phyloP scores from a whole-genome alignment of 2,797 vertebrate genomes.

The Chromobotia macracanthus region DNA sequence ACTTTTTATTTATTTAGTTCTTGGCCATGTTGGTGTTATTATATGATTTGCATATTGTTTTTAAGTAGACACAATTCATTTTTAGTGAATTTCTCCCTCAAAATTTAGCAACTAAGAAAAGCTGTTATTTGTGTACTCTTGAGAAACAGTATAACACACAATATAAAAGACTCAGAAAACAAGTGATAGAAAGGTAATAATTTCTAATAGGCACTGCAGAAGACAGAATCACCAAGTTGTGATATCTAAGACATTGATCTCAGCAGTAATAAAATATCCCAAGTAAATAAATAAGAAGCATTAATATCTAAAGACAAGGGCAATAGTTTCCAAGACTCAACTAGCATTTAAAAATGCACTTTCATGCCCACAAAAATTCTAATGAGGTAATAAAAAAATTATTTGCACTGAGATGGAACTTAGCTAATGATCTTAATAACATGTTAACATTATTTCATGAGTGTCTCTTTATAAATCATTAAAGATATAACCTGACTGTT shows the following conservation, averaged over 20 bases:
- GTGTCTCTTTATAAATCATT: too few relatives aligned
- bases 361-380: background rate
- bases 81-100: background rate
- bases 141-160: conserved; percentile 8
- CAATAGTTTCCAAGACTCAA: background rate
- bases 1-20: too few relatives aligned
- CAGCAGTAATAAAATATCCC: background rate
- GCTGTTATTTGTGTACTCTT: conserved; percentile 1
- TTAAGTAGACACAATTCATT: background rate
- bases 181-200: conserved; percentile 13
- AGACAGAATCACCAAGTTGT: background rate
- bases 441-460: too few relatives aligned
- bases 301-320: background rate
- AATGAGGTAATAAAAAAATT: too few relatives aligned
- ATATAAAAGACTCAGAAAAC: background rate
- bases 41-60: too few relatives aligned
- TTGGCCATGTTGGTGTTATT: background rate
- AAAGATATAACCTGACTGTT: too few relatives aligned
- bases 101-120: background rate
- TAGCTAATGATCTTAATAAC: too few relatives aligned
- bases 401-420: too few relatives aligned
- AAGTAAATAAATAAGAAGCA: background rate
- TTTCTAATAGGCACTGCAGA: background rate
- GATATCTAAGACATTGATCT: conserved; percentile 4
- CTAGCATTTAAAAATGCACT: background rate